Conservation (phyloP, 23 tunicate genomes). For the Phallusia fumigata region DNA sequence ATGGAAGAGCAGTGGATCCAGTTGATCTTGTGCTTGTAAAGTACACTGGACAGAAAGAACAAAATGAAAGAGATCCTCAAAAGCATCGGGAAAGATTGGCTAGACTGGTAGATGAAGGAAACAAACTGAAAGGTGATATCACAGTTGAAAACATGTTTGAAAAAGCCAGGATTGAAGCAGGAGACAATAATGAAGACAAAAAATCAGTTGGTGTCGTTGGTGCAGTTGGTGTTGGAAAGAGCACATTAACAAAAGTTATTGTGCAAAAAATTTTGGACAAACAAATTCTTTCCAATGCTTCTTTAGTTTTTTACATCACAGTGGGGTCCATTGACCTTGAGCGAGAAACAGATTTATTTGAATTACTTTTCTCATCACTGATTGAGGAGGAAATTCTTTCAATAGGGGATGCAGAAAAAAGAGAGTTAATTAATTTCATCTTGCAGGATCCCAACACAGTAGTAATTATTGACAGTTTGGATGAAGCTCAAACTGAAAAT, state of each 20-base stretch:
- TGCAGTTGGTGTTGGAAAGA: background rate
- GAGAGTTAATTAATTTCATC: background rate
- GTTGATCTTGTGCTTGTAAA: too few relatives aligned
- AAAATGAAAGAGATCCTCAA: too few relatives aligned
- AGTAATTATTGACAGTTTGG: background rate
- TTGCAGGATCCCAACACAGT: background rate
- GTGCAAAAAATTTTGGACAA: background rate
- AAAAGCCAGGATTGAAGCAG: too few relatives aligned
- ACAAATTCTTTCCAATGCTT: background rate
- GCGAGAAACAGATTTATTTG: background rate
- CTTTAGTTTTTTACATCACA: background rate
- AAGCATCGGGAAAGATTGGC: too few relatives aligned
- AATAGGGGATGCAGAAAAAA: background rate
- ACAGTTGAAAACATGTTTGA: too few relatives aligned
- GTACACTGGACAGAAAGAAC: too few relatives aligned
- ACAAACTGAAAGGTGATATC: too few relatives aligned
- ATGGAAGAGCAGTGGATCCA: too few relatives aligned
- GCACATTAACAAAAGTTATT: background rate
- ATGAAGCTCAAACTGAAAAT: background rate
- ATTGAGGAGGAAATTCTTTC: background rate
- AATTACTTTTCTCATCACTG: background rate
- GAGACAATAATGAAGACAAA: background rate
- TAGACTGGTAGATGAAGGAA: too few relatives aligned
- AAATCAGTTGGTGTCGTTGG: background rate
- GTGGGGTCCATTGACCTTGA: background rate